A percentile compares a stretch with the other conserved stretches of the same genome.
Evolutionary conservation across 2,888 invertebrate genomes (phyloP).

Genomic region (Sipha maydis): DNA sequence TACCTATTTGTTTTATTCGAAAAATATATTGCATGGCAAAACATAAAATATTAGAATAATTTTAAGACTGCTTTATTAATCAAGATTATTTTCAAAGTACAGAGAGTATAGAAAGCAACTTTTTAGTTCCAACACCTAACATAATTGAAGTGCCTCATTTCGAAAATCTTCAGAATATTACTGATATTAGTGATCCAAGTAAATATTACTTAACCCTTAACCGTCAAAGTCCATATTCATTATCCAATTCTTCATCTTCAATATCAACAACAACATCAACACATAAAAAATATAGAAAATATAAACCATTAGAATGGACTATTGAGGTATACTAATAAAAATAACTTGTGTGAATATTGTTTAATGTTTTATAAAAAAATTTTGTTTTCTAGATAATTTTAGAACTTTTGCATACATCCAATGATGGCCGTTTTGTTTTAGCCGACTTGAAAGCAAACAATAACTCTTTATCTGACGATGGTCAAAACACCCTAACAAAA

Average conservation of each 20-base stretch:
- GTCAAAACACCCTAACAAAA: slow-evolving; percentile 10
- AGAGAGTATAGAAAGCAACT: background rate
- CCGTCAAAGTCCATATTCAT: background rate
- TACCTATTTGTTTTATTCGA: background rate
- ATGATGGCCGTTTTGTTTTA: slow-evolving; percentile 14
- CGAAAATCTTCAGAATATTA: background rate
- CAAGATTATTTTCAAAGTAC: slow-evolving; percentile 17
- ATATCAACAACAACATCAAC: background rate
- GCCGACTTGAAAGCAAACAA: slow-evolving; percentile 1
- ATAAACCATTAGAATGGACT: slow-evolving; percentile 5
- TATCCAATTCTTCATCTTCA: background rate
- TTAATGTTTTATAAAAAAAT: slow-evolving; percentile 13
- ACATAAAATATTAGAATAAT: background rate
- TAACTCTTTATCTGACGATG: background rate
- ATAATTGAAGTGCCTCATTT: background rate
- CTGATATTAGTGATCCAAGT: background rate
- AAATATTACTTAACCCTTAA: slow-evolving; percentile 8
- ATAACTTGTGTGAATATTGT: background rate
- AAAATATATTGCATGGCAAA: background rate
- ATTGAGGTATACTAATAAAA: slow-evolving; percentile 6
- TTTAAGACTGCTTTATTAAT: slow-evolving; percentile 8
- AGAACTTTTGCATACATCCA: slow-evolving; percentile 3
- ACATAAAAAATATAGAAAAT: slow-evolving; percentile 3
- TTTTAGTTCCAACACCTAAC: slow-evolving; percentile 6
- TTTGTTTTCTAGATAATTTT: slow-evolving; percentile 16